Percentiles rank a stretch among this genome's conserved stretches.
These are phyloP conservation scores for Pyrgus malvae DNA, from an alignment of 2,888 invertebrate species.

Conservation along the genomic window DNA sequence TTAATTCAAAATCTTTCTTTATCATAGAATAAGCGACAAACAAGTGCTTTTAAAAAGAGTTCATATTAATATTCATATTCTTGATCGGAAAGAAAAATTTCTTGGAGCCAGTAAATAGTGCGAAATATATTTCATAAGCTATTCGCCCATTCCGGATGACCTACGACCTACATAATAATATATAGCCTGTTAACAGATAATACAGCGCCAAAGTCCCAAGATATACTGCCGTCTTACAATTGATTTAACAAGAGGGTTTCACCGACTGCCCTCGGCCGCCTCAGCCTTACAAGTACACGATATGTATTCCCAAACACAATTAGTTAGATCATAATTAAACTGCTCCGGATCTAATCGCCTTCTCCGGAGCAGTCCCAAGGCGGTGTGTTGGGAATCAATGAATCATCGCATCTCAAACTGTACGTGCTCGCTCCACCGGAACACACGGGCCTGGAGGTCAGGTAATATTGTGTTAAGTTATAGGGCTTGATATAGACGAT, in stretches of 20 bases:
- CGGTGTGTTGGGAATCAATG: conserved; percentile 66
- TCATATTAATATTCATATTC: no score
- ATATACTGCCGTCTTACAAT: conserved; percentile 23
- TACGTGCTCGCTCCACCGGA: conserved; percentile 41
- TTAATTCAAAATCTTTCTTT: no score
- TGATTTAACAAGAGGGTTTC: conserved; percentile 26
- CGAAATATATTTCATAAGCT: no score
- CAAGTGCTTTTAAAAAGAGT: no score
- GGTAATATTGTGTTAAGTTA: not conserved
- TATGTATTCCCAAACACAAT: conserved; percentile 49
- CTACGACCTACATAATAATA: not conserved
- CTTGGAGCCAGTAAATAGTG: no score
- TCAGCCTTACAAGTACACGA: conserved; percentile 24
- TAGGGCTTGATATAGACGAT: no score
- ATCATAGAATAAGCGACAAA: no score
- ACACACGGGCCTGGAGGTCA: conserved; percentile 17
- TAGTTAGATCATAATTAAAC: conserved; percentile 65
- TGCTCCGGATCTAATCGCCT: conserved; percentile 54
- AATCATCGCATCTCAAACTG: conserved; percentile 72
- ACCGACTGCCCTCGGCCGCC: conserved; percentile 18
- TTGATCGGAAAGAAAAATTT: no score
- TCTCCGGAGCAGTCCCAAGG: conserved; percentile 48
- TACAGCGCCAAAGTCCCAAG: conserved; percentile 16
- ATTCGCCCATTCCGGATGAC: no score
- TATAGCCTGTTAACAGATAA: conserved; percentile 12